Evolutionary conservation across 2,113 vertebrate species (phyloP), one percentile per base, ranked within the genome.

Genomic region (Puffinus mauretanicus): DNA sequence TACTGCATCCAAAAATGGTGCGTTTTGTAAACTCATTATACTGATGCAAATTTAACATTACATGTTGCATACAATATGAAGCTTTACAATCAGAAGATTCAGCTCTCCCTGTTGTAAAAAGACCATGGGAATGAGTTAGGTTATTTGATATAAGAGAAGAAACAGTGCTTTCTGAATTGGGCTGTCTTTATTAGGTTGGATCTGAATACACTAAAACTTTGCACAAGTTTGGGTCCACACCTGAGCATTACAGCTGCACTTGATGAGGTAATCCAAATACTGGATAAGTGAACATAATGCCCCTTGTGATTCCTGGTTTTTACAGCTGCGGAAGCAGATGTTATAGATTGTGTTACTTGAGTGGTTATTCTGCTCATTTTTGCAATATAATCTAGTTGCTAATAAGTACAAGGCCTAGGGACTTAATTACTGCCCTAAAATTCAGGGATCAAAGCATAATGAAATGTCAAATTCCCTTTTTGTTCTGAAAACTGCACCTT

Each of bases 241-340:
- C 90, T 96, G 95, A 96, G 73, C 57, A 79, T 38, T 62, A 61
- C 87, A 93, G 82, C 85, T 90, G 94, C 79, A 52, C 52, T 51
- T 61, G 49, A 64, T 94, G 79, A 97, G 71, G 60, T 93, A 92
- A 93, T 83, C 46, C 54, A 77, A 80, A 77, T 65, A 79, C 15
- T 92, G 58, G 34, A 22, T 70, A 82, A 75, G 54, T 82, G 70
- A 90, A 62, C 47, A 66, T 38, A 77, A 49, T 70, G 24, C n/a
- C 75, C 42, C 79, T 90, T 90, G 85, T 77, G 92, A 77, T 66
- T 94, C 90, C 30, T 36, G 90, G 55, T 76, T 96, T 90, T 93
- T 83, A 73, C 79, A 97, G 85, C 82, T 93, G 82, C 42, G 65
- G 64, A 93, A 90, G 55, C 88, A 94, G 71, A 88, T 78, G 54